These are phyloP conservation scores for Poeciliopsis turrubarensis DNA, from an alignment of 2,113 vertebrate genomes.

Conservation along the genomic window DNA sequence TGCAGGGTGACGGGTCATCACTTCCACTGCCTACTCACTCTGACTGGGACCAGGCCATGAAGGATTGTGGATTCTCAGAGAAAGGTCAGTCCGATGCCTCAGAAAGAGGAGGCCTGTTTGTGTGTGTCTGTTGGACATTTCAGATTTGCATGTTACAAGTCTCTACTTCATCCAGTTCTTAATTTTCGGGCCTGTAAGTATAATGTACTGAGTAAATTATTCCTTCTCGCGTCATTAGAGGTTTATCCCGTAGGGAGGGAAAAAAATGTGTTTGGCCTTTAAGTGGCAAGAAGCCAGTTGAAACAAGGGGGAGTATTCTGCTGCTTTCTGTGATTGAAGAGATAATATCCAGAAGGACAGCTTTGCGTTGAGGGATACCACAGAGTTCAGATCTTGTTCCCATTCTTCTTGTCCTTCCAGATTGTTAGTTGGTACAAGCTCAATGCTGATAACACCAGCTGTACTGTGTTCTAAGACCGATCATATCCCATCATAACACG, in stretches of 20 bases:
- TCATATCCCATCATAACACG: too few relatives aligned
- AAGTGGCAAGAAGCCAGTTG: background rate
- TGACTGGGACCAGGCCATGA: constrained; percentile 47
- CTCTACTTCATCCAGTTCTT: background rate
- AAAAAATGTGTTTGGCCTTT: background rate
- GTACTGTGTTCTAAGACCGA: background rate
- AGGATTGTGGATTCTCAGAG: constrained; percentile 52
- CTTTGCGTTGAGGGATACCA: background rate
- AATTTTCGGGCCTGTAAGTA: too few relatives aligned
- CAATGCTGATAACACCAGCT: background rate
- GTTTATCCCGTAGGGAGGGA: background rate
- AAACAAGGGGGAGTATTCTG: background rate
- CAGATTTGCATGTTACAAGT: background rate
- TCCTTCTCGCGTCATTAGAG: background rate
- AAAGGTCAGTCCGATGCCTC: constrained; percentile 59
- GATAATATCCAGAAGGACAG: background rate
- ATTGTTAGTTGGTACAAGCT: background rate
- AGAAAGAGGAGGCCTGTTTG: background rate
- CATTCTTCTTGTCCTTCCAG: background rate
- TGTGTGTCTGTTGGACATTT: background rate
- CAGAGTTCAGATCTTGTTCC: background rate
- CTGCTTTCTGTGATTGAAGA: background rate
- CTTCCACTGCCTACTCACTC: constrained; percentile 17
- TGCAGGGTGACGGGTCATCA: constrained; percentile 43
- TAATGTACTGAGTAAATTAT: background rate